phyloP scores from a whole-genome alignment of 2,888 invertebrate genomes.

The Nesidiocoris tenuis region DNA sequence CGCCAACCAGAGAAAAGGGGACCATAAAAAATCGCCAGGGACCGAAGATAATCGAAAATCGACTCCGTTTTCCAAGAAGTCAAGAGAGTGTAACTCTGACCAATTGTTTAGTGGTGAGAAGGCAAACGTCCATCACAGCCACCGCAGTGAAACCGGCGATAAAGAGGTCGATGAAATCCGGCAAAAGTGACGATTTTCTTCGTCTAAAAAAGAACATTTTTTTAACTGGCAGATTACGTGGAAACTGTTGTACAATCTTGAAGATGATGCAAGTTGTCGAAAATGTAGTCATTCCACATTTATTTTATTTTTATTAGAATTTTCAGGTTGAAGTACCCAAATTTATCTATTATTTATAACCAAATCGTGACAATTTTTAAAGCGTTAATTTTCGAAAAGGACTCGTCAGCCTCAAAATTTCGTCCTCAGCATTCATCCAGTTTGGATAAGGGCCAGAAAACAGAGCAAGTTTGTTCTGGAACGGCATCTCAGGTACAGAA shows the following conservation, averaged over 20 bases:
- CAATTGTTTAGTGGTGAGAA: conserved; percentile 30
- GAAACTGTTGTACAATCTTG: too few species aligned
- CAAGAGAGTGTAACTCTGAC: conserved; percentile 40
- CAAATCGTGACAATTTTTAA: too few species aligned
- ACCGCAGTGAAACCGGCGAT: not conserved
- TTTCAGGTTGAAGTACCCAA: too few species aligned
- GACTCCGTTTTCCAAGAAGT: conserved; percentile 19
- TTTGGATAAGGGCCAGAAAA: not conserved
- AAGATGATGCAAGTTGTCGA: too few species aligned
- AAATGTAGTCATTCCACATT: too few species aligned
- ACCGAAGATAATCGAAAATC: conserved; percentile 32
- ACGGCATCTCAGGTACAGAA: not conserved
- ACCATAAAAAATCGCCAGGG: conserved; percentile 34
- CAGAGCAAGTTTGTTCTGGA: not conserved
- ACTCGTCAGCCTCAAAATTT: too few species aligned
- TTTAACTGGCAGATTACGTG: not conserved
- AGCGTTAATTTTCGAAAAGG: too few species aligned
- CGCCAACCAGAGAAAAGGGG: conserved; percentile 10
- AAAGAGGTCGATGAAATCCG: conserved; percentile 13
- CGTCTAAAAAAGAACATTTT: not conserved
- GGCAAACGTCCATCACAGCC: conserved; percentile 18
- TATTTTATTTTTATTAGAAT: too few species aligned
- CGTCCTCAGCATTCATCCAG: too few species aligned
- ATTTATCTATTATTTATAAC: too few species aligned
- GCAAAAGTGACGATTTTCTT: not conserved